Evolutionary conservation across 2,113 vertebrate genomes (phyloP).

Genomic region (Mellivora capensis): DNA sequence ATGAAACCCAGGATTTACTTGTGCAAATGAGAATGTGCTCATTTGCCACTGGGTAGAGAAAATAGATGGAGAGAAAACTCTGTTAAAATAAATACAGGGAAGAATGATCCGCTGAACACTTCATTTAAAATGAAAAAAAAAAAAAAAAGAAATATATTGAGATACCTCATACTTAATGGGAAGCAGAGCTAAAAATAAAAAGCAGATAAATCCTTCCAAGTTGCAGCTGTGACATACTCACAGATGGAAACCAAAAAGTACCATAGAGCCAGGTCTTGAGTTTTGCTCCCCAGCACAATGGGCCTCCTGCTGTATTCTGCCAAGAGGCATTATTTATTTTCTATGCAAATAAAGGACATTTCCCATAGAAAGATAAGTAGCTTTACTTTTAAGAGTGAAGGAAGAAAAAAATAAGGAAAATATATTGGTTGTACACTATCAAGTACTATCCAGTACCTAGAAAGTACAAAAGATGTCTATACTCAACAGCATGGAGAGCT

Average conservation of each 20-base stretch:
- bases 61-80: not conserved
- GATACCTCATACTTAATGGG: not conserved
- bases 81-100: not conserved
- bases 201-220: not conserved
- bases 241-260: not conserved
- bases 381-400: not conserved
- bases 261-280: not conserved
- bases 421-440: not conserved
- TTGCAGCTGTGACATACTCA: not conserved
- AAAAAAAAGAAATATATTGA: not conserved
- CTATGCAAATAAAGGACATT: not conserved
- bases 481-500: not conserved
- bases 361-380: not conserved
- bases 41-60: not conserved
- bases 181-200: slow-evolving; percentile 34
- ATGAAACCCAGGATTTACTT: not conserved
- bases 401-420: not conserved
- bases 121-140: slow-evolving; percentile 1
- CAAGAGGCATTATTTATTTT: not conserved
- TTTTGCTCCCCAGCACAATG: not conserved
- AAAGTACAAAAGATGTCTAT: not conserved
- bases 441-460: not conserved
- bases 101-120: not conserved
- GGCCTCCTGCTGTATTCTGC: not conserved
- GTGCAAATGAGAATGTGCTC: not conserved